phyloP scores from a whole-genome alignment of 2,888 invertebrate species.

The Mylabris sibirica region DNA sequence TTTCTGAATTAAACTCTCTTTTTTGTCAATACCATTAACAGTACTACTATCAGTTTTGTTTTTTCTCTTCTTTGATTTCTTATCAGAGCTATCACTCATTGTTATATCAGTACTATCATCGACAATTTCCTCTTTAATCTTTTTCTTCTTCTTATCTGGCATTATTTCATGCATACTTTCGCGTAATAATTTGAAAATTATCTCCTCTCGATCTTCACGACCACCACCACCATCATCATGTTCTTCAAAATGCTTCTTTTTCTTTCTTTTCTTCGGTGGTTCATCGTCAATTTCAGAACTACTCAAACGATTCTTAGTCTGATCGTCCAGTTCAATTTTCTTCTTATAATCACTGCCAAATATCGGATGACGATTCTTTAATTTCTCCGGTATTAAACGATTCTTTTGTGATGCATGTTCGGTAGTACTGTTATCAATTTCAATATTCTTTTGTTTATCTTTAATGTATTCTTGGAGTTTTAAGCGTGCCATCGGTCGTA shows the following conservation, averaged over 20 bases:
- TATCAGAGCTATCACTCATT: conserved; percentile 16
- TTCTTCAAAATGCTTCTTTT: neutral
- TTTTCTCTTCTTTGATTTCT: conserved; percentile 19
- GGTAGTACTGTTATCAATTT: conserved; percentile 20
- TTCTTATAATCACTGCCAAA: conserved; percentile 50
- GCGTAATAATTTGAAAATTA: conserved; percentile 1
- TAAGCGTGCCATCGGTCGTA: conserved; percentile 40
- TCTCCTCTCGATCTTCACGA: neutral
- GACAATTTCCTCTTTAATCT: neutral
- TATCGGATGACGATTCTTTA: conserved; percentile 51
- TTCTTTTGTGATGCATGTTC: conserved; percentile 29
- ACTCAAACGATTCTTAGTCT: conserved; percentile 43
- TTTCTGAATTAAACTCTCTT: conserved; percentile 18
- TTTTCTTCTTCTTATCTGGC: neutral
- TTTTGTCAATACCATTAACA: neutral
- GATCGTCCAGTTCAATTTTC: conserved; percentile 45
- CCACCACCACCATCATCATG: neutral
- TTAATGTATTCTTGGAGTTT: conserved; percentile 43
- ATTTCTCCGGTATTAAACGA: conserved; percentile 41
- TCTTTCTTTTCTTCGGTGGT: conserved; percentile 13
- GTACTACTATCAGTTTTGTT: conserved; percentile 20
- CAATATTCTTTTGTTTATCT: conserved; percentile 28
- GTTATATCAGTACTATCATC: neutral
- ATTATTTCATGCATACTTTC: conserved; percentile 20
- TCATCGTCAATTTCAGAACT: conserved; percentile 21